Evolutionary conservation across 2,888 invertebrate species (phyloP).

Genomic region (Cordylochernes scorpioides): DNA sequence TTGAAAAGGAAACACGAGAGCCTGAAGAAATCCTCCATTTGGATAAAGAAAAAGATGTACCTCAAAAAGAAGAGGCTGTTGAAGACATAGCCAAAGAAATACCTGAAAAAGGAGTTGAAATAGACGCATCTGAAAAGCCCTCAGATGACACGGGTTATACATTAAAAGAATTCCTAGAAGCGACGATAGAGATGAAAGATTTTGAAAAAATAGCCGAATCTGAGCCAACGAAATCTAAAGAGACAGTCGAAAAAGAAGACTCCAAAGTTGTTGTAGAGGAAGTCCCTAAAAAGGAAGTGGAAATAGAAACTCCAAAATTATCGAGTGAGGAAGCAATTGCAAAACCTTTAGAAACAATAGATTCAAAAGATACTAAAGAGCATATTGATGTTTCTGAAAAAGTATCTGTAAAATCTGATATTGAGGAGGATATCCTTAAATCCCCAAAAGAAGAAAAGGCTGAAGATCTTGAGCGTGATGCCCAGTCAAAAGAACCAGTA

Average conservation of each 20-base stretch:
- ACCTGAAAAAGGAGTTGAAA: not conserved
- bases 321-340: slow-evolving; percentile 1
- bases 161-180: too few relatives aligned
- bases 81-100: not conserved
- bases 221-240: too few relatives aligned
- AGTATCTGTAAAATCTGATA: not conserved
- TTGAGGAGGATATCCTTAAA: too few relatives aligned
- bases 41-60: slow-evolving; percentile 4
- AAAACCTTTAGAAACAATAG: not conserved
- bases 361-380: not conserved
- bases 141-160: too few relatives aligned
- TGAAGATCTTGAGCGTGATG: too few relatives aligned
- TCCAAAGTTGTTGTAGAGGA: too few relatives aligned
- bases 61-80: slow-evolving; percentile 1
- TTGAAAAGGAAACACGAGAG: slow-evolving; percentile 1
- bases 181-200: too few relatives aligned
- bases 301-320: not conserved
- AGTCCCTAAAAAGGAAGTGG: not conserved
- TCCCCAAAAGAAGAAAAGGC: too few relatives aligned
- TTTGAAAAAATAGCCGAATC: too few relatives aligned
- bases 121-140: not conserved
- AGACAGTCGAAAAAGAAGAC: too few relatives aligned
- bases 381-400: not conserved
- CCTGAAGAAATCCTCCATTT: slow-evolving; percentile 1
- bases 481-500: not conserved